Evolutionary conservation across 2,113 vertebrate genomes (phyloP), one percentile per base, ranked within the genome.

Genomic region (Zootoca vivipara): DNA sequence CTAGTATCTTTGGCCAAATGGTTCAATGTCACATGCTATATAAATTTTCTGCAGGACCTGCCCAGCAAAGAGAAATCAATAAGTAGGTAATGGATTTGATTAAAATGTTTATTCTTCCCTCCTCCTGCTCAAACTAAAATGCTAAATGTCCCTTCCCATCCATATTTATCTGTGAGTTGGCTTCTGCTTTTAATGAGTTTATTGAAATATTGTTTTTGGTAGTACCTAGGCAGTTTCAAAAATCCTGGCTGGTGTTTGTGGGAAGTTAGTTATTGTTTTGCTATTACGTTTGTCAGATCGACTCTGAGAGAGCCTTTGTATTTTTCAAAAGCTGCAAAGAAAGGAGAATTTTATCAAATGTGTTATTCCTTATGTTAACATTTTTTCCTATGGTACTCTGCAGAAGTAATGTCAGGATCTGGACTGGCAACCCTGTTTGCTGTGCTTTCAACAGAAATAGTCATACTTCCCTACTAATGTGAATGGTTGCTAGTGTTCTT

Each of bases 21-120:
- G 94, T 92, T 96, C 95, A 97, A 96, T 95, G 96, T 97, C 96
- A 96, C 73, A 96, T 89, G 90, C 96, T 95, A 96, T 95, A 90
- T 96, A 96, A 94, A 94, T 94, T 96, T 97, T 96, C 96, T 94
- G 86, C 93, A 95, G 93, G 92, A 94, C 96, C 94, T 93, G 93
- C 77, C 94, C 95, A 93, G 94, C 92, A 96, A 96, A 94, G 87
- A 92, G 77, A 96, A 97, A 96, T 97, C 95, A 95, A 97, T 97
- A 96, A 91, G 80, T 89, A 95, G 93, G 94, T 96, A 97, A 94
- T 96, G 82, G 90, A 96, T 96, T 97, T 96, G 94, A 97, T 97
- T 96, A 96, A 96, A 97, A 93, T 92, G 82, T 95, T 95, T 95
- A 90, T 81, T 92, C 90, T 93, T 91, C 15, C 89, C 69, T 83